phyloP scores from a whole-genome alignment of 92 coral and sea anemone genomes.

The Actinostola sp. region DNA sequence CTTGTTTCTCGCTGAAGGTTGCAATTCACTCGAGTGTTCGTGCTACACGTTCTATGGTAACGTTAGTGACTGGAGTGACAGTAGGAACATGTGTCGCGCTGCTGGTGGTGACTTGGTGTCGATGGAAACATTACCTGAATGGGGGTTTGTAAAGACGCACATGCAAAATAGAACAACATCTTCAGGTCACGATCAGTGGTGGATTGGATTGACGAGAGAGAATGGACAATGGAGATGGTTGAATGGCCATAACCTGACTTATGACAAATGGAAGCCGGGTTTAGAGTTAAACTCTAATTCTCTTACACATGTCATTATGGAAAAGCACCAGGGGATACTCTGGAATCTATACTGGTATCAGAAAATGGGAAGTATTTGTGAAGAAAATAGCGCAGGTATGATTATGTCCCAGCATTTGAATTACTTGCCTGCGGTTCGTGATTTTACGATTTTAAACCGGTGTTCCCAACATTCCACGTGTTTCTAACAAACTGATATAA shows the following conservation, averaged over 20 bases:
- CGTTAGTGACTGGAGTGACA: neutral
- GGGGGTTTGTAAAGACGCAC: constrained; percentile 25
- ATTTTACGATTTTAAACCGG: too few relatives aligned
- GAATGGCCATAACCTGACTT: constrained; percentile 1
- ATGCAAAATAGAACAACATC: neutral
- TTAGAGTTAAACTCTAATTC: neutral
- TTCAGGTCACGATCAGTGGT: constrained; percentile 16
- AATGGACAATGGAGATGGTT: constrained; percentile 36
- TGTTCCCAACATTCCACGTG: too few relatives aligned
- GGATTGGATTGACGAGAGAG: constrained; percentile 29
- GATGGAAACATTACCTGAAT: constrained; percentile 41
- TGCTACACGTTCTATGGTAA: constrained; percentile 42
- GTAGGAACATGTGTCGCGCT: neutral
- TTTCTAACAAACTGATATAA: neutral
- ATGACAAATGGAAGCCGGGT: neutral
- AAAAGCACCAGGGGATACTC: neutral
- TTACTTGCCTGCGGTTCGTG: too few relatives aligned
- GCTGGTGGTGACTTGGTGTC: constrained; percentile 23
- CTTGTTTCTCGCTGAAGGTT: neutral
- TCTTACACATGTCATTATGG: neutral
- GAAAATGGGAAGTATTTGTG: constrained; percentile 4
- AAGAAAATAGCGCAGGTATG: neutral
- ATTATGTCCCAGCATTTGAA: neutral
- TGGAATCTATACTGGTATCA: neutral
- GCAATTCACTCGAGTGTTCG: constrained; percentile 8